Base-by-base conservation (phyloP, 2,113 vertebrate genomes). In the Gambusia holbrooki region DNA sequence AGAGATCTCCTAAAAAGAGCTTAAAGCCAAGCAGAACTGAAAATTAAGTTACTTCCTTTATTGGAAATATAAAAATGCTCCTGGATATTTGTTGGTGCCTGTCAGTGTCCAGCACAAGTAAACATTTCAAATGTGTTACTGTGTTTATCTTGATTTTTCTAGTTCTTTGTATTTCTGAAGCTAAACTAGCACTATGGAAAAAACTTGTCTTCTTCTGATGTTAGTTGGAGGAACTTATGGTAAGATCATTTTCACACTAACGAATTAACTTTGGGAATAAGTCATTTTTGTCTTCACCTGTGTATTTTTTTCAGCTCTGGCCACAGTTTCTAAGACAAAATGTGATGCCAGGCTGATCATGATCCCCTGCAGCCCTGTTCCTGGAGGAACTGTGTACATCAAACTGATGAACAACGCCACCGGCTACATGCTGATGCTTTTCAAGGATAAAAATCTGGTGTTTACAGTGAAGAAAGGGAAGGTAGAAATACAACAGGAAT, bases 361-460 rank as follows among this genome's bases (percentile, higher is more conserved):
- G 33, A 62, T 22, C 1, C 0, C 37, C 2, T 92, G 89, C 78
- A 37, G 69, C 13, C 74, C 42, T n/a, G 1, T 40, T 42, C 17
- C 74, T 6, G 8, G 87, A 62, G 86, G n/a, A 73, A 54, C 81
- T 35, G 65, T 90, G 7, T 82, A 64, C 11, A 81, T 92, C 51
- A 84, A 87, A 30, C 40, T 89, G 63, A 82, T 92, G 69, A 42
- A 5, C 45, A 74, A 77, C 10, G 77, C 66, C 4, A 85, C 7
- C 0, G 63, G 69, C 19, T 5, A n/a, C 9, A 22, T 22, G 0
- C 1, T 92, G 40, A 0, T 0, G 0, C 89, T 64, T 27, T 79
- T 66, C 14, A 91, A 88, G 51, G 0, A n/a, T 10, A 65, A 3
- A 14, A 0, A 0, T 1, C 19, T 70, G 0, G 77, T 93, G 35